A percentile compares a stretch with the other conserved stretches of the same genome.
Conservation (phyloP, 2,113 vertebrate genomes). For the Martes martes region DNA sequence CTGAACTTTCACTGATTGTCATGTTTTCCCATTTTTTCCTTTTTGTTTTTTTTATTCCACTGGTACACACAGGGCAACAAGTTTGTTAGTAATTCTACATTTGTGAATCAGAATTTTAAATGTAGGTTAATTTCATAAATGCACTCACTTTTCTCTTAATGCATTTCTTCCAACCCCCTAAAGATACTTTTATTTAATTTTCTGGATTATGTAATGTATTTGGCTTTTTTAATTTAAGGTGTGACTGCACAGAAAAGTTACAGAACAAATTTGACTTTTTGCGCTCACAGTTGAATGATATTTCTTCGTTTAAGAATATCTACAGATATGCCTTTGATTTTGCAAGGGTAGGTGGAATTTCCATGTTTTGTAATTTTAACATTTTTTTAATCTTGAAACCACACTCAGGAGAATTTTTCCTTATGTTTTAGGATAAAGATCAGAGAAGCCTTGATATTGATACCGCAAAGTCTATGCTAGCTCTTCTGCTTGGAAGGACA, state of each 20-base stretch:
- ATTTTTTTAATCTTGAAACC: not conserved
- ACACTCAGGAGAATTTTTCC: conserved; percentile 40
- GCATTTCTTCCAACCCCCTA: not conserved
- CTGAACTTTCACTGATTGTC: not conserved
- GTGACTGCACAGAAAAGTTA: conserved; percentile 94
- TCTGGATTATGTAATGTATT: conserved; percentile 52
- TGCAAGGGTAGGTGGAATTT: conserved; percentile 89
- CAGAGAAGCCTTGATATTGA: conserved; percentile 97
- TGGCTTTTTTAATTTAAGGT: conserved; percentile 83
- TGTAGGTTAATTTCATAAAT: conserved; percentile 25
- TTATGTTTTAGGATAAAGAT: conserved; percentile 90
- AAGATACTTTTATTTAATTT: conserved; percentile 30
- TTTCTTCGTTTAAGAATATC: conserved; percentile 94
- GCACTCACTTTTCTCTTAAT: not conserved
- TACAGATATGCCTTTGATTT: conserved; percentile 99
- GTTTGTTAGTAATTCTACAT: not conserved
- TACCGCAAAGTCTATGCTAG: conserved; percentile 96
- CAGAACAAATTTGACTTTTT: conserved; percentile 95
- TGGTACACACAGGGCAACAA: not conserved
- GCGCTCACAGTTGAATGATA: conserved; percentile 91
- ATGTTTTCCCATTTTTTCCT: not conserved
- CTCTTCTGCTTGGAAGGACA: conserved; percentile 92
- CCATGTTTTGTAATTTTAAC: conserved; percentile 21
- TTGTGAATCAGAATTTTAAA: conserved; percentile 36
- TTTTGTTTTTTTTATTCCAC: not conserved